Evolutionary conservation across 2,888 invertebrate genomes (phyloP), one percentile per base, ranked within the genome.

Genomic region (Neoascia interrupta): DNA sequence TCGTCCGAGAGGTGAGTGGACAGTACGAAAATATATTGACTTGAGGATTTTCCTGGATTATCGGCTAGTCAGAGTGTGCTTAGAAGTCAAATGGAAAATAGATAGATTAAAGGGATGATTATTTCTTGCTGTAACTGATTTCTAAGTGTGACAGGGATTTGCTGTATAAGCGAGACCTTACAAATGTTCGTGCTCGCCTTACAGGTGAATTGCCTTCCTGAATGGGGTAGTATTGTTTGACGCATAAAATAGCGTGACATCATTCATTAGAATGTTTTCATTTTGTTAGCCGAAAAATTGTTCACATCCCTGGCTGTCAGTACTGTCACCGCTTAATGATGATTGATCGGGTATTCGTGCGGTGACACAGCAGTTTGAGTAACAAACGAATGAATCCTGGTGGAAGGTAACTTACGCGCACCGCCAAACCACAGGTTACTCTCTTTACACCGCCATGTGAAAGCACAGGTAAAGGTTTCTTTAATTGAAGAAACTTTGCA

Each of bases 331-430:
- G 8, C 15, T 31, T 63, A 41, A 51, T 34, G 31, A 41, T 51
- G 63, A 63, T 63, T 41, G 51, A 51, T 63, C 23, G 16, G 39
- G 18, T 63, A 21, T 5, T 8, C 8, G 13, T 31, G 15, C 13
- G 15, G 61, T 39, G 61, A 41, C 39, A 51, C 34, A 36, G 45
- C 37, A 21, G 28, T 63, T 37, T 21, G 5, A n/a, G n/a, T n/a
- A n/a, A n/a, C n/a, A n/a, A n/a, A n/a, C n/a, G n/a, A n/a, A n/a
- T n/a, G n/a, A n/a, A n/a, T n/a, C n/a, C n/a, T n/a, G n/a, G n/a
- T n/a, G n/a, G n/a, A n/a, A n/a, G n/a, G n/a, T n/a, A n/a, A n/a
- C n/a, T n/a, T n/a, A n/a, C n/a, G n/a, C n/a, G n/a, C n/a, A n/a
- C n/a, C n/a, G n/a, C n/a, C n/a, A n/a, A n/a, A n/a, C n/a, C n/a